Conservation (phyloP, 2,888 invertebrate genomes). For the Euplagia quadripunctaria region DNA sequence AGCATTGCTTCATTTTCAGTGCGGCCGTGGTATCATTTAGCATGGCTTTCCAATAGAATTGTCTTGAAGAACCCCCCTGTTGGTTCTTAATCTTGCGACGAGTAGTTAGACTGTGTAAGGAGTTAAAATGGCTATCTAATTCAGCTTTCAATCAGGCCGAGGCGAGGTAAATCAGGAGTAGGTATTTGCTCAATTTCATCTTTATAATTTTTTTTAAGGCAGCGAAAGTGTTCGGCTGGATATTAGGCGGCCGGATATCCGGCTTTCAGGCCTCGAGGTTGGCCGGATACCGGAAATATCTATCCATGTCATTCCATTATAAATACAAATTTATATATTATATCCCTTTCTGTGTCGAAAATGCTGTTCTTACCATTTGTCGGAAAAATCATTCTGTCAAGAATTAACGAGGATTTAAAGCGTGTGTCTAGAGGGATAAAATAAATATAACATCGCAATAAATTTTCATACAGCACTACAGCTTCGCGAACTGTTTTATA, state of each 20-base stretch:
- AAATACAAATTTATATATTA: background rate
- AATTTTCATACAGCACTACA: background rate
- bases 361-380: background rate
- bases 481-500: background rate
- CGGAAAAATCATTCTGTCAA: background rate
- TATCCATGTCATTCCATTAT: too few species aligned
- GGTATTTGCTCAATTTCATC: background rate
- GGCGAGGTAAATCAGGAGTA: too few species aligned
- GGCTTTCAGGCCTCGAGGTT: too few species aligned
- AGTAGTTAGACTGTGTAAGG: too few species aligned
- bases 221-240: background rate
- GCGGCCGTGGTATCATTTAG: too few species aligned
- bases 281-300: background rate
- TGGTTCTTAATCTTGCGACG: too few species aligned
- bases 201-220: background rate
- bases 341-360: background rate
- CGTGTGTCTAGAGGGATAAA: background rate
- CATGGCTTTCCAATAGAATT: too few species aligned
- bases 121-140: too few species aligned
- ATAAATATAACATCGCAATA: background rate
- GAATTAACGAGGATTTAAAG: background rate
- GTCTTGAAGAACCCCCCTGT: too few species aligned
- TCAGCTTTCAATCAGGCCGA: too few species aligned
- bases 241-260: background rate
- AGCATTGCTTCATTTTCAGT: too few species aligned